Evolutionary conservation across 2,113 vertebrate genomes (phyloP), one percentile per base, ranked within the genome.

Genomic region (Nesogale talazaci): DNA sequence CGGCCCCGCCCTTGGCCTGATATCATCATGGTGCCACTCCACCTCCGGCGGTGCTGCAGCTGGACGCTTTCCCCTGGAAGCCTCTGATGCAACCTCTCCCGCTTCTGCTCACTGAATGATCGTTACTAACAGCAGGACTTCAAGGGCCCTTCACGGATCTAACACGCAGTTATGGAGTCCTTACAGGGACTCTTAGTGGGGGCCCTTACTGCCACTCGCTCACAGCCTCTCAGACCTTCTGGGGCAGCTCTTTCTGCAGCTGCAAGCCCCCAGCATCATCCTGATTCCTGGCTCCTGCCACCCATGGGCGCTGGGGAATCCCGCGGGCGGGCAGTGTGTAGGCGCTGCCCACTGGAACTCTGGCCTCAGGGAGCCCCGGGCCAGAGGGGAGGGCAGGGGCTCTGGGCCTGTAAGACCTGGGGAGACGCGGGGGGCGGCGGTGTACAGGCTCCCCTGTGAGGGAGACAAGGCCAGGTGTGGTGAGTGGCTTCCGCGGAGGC

Each of bases 81-180:
- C 69, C 34, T 15, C 29, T 29, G 40, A 14, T 42, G 27, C 63
- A 0, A 1, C 85, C 78, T 31, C 61, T 27, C 19, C 72, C 59
- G 69, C 95, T 72, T 77, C 90, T 84, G 78, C 95, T 75, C 79
- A 85, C 52, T 52, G 77, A 94, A 94, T 94, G 42, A 87, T 78
- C 84, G 76, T 90, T 23, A 17, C 38, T 81, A 61, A 61, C 59
- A 83, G 80, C 36, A 14, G 84, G 87, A 80, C 29, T 22, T 95
- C 82, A 81, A 96, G 95, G 78, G 88, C 85, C 79, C 93, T 96
- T 94, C 88, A 94, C 10, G 79, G 83, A 42, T 79, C 84, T 75
- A 76, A 40, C 83, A 88, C 86, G n/a, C 79, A 83, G 78, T 92
- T 67, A 67, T 79, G 23, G 38, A 87, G 89, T 74, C 61, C 56